Evolutionary conservation across 2,888 invertebrate species (phyloP).

Genomic region (Trichogramma evanescens): DNA sequence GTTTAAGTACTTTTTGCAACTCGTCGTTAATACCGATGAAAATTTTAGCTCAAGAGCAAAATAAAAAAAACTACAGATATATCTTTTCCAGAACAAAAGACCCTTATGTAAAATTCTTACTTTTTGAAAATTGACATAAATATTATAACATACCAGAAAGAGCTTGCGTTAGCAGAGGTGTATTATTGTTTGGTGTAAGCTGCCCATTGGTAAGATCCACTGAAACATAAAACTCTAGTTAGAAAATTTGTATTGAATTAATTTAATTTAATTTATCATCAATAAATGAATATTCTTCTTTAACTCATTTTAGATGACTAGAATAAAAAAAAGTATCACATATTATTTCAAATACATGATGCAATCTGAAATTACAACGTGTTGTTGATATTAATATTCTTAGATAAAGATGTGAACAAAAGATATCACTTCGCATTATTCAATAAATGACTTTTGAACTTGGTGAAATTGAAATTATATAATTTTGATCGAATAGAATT

Average conservation of each 20-base stretch:
- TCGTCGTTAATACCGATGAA: too few species aligned
- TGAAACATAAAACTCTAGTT: constrained; percentile 64
- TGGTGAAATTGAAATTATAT: too few species aligned
- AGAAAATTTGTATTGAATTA: constrained; percentile 53
- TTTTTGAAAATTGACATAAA: not conserved
- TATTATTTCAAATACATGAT: too few species aligned
- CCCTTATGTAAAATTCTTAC: not conserved
- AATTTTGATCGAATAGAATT: too few species aligned
- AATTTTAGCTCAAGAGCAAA: not conserved
- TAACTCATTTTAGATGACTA: not conserved
- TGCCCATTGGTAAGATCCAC: constrained; percentile 94
- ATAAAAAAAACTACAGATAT: not conserved
- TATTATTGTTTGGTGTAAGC: constrained; percentile 93
- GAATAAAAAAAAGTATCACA: too few species aligned
- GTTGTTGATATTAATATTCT: too few species aligned
- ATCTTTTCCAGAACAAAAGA: not conserved
- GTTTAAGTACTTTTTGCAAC: too few species aligned
- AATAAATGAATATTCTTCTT: too few species aligned
- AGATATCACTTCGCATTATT: too few species aligned
- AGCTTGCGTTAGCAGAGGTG: constrained; percentile 90
- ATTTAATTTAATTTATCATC: constrained; percentile 6
- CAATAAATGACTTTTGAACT: too few species aligned
- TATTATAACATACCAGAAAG: constrained; percentile 72
- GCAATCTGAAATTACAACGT: too few species aligned
- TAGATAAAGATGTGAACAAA: too few species aligned